These are phyloP conservation scores for Oncorhynchus kisutch DNA, from an alignment of 2,113 vertebrate genomes.

Conservation along the genomic window DNA sequence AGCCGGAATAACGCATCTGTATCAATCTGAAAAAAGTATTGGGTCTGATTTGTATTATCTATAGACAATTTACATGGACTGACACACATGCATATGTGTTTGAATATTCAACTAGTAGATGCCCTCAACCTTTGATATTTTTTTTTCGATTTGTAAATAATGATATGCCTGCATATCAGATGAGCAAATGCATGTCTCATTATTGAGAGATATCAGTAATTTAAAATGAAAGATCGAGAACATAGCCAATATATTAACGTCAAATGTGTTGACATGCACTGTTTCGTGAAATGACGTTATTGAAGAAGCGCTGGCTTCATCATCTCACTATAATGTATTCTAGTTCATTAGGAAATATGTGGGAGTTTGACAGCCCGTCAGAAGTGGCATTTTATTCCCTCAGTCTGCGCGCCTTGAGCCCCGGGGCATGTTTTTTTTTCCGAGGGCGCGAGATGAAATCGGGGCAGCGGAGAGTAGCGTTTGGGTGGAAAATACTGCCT, in stretches of 20 bases:
- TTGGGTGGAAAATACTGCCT: not conserved
- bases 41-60: not conserved
- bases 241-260: not conserved
- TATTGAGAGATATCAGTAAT: not conserved
- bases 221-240: not conserved
- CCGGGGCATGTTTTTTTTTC: not conserved
- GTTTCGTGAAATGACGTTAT: not conserved
- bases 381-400: conserved; percentile 16
- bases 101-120: too few species aligned
- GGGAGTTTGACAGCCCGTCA: conserved; percentile 29
- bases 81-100: not conserved
- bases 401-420: not conserved
- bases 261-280: not conserved
- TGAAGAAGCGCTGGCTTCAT: not conserved
- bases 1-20: not conserved
- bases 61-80: not conserved
- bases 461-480: not conserved
- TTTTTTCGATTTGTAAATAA: too few species aligned
- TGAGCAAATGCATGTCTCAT: too few species aligned
- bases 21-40: conserved; percentile 1
- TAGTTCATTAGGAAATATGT: conserved; percentile 34
- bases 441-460: not conserved
- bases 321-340: not conserved
- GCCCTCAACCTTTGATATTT: too few species aligned
- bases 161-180: too few species aligned